Percentiles rank a stretch among this genome's conserved stretches.
Conservation (phyloP, 2,888 invertebrate species). For the Helleia helle region DNA sequence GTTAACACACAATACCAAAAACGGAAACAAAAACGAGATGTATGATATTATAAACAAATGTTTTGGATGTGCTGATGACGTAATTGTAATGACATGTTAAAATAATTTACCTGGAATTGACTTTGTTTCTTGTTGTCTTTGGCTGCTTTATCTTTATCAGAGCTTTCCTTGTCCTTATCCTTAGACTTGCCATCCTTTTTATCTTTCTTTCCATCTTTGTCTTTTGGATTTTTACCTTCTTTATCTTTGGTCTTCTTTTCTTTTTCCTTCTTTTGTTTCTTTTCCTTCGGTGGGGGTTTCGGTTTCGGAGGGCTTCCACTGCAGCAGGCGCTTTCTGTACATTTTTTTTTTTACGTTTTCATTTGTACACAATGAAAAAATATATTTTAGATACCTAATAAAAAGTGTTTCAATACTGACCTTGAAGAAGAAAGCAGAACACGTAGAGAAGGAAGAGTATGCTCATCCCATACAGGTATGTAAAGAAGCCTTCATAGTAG, state of each 20-base stretch:
- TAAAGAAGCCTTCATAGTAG: conserved; percentile 97
- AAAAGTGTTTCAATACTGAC: conserved; percentile 43
- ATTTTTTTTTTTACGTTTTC: not conserved
- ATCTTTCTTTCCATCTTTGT: conserved; percentile 70
- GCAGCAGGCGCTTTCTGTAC: conserved; percentile 86
- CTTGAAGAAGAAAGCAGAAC: conserved; percentile 94
- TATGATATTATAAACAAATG: conserved; percentile 43
- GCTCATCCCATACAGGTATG: conserved; percentile 93
- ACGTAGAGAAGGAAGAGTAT: conserved; percentile 94
- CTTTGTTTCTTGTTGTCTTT: conserved; percentile 77
- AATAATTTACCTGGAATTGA: conserved; percentile 74
- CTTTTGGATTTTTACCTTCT: conserved; percentile 69
- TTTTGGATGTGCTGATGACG: conserved; percentile 59
- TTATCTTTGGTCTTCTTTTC: conserved; percentile 78
- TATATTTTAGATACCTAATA: no score
- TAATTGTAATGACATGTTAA: conserved; percentile 15
- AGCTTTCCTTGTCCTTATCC: conserved; percentile 75
- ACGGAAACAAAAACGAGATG: conserved; percentile 53
- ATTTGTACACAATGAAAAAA: no score
- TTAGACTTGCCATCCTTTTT: conserved; percentile 75
- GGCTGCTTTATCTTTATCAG: conserved; percentile 72
- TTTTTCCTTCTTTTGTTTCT: conserved; percentile 80
- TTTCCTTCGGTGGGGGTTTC: conserved; percentile 77
- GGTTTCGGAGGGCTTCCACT: conserved; percentile 80
- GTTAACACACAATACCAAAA: conserved; percentile 56